A percentile compares a stretch with the other conserved stretches of the same genome.
These are phyloP conservation scores for Physeter macrocephalus DNA, from an alignment of 2,113 vertebrate genomes.

Conservation along the genomic window DNA sequence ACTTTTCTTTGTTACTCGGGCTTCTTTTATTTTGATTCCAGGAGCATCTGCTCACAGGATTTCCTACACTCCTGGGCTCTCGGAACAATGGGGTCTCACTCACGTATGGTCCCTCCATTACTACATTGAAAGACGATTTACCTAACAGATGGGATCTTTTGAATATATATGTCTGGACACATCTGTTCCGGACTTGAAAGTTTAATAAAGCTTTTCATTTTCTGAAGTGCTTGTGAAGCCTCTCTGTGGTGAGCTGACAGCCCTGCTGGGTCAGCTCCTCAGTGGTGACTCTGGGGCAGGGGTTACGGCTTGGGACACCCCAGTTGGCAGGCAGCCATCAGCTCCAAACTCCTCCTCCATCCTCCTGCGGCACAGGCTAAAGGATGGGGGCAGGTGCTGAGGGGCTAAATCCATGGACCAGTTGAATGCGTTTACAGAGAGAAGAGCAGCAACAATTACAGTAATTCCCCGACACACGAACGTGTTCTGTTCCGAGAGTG, in stretches of 20 bases:
- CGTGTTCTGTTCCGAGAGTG: too few species aligned
- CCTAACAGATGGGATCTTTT: conserved; percentile 75
- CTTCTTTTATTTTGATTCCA: conserved; percentile 4
- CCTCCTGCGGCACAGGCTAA: not conserved
- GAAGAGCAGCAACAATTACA: not conserved
- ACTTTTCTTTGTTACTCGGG: not conserved
- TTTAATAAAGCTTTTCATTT: conserved; percentile 76
- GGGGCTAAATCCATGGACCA: not conserved
- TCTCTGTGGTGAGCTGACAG: conserved; percentile 60
- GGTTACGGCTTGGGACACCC: not conserved
- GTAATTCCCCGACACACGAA: too few species aligned
- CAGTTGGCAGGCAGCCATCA: conserved; percentile 27
- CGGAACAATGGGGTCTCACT: conserved; percentile 42
- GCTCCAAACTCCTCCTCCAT: not conserved
- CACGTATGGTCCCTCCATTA: not conserved
- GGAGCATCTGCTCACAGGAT: conserved; percentile 54
- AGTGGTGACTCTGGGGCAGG: not conserved
- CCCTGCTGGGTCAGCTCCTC: conserved; percentile 45
- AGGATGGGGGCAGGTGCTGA: not conserved
- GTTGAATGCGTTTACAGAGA: not conserved
- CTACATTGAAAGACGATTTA: conserved; percentile 61
- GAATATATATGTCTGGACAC: conserved; percentile 75
- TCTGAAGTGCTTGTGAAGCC: conserved; percentile 61
- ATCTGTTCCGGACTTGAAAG: conserved; percentile 73
- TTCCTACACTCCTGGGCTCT: conserved; percentile 39